Conservation (phyloP, 2,797 vertebrate species). For the Myotis myotis region DNA sequence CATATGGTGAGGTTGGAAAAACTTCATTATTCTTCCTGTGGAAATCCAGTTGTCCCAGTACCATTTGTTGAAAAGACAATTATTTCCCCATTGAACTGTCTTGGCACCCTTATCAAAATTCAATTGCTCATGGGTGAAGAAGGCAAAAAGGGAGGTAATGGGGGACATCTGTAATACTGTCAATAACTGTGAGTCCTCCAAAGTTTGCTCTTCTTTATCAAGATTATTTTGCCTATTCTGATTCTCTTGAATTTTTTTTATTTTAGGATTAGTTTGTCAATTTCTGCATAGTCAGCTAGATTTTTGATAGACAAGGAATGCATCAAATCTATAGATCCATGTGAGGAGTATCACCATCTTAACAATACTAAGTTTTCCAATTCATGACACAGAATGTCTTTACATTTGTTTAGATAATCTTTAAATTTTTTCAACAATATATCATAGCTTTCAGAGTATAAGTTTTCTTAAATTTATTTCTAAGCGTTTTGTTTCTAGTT, state of each 20-base stretch:
- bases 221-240: not conserved
- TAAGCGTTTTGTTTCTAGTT: not conserved
- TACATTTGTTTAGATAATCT: not conserved
- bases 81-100: not conserved
- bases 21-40: not conserved
- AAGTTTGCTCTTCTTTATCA: constrained; percentile 6
- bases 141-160: not conserved
- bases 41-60: not conserved
- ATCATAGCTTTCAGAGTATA: not conserved
- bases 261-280: not conserved
- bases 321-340: not conserved
- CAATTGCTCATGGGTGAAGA: not conserved
- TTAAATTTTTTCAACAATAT: constrained; percentile 8
- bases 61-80: not conserved
- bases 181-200: not conserved
- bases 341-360: not conserved
- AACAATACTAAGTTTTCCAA: not conserved
- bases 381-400: not conserved
- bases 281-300: not conserved
- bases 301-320: not conserved
- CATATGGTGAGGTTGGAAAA: not conserved
- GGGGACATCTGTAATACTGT: not conserved
- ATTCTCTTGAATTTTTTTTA: constrained; percentile 28
- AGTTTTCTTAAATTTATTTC: not conserved
- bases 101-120: not conserved